Evolutionary conservation across 2,888 invertebrate genomes (phyloP).

Genomic region (Seira ritae): DNA sequence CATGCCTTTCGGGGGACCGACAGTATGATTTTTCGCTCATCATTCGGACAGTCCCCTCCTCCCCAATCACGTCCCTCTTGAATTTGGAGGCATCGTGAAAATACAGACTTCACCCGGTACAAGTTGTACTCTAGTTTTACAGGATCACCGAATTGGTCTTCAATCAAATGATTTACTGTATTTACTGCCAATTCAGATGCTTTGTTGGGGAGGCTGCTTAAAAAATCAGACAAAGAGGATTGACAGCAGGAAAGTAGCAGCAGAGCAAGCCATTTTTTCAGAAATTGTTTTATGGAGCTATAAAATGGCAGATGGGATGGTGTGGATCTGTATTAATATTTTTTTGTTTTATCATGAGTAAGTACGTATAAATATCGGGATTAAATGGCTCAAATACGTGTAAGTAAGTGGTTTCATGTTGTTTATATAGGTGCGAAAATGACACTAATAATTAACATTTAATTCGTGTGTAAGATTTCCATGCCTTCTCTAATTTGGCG

Average conservation of each 20-base stretch:
- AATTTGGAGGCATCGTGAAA: slow-evolving; percentile 2
- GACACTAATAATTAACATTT: too few species aligned
- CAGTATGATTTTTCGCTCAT: slow-evolving; percentile 9
- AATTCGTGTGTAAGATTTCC: too few species aligned
- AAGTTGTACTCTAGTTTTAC: slow-evolving; percentile 41
- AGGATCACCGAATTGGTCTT: slow-evolving; percentile 55
- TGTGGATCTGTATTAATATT: too few species aligned
- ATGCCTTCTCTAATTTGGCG: too few species aligned
- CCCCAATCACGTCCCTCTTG: not conserved
- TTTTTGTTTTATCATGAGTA: too few species aligned
- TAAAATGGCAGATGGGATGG: too few species aligned
- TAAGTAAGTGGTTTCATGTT: too few species aligned
- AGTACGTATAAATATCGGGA: too few species aligned
- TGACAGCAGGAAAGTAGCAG: slow-evolving; percentile 38
- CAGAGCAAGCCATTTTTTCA: too few species aligned
- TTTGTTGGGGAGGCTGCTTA: slow-evolving; percentile 39
- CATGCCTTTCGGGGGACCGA: slow-evolving; percentile 33
- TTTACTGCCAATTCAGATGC: slow-evolving; percentile 47
- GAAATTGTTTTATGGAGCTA: too few species aligned
- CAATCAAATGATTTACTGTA: slow-evolving; percentile 49
- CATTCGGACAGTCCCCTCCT: slow-evolving; percentile 23
- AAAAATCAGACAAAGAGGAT: slow-evolving; percentile 32
- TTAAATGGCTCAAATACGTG: too few species aligned
- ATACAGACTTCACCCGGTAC: slow-evolving; percentile 30
- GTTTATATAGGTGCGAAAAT: too few species aligned